Percentiles rank a stretch among this genome's conserved stretches.
phyloP scores from a whole-genome alignment of 2,888 invertebrate genomes.

The Hyalella azteca region DNA sequence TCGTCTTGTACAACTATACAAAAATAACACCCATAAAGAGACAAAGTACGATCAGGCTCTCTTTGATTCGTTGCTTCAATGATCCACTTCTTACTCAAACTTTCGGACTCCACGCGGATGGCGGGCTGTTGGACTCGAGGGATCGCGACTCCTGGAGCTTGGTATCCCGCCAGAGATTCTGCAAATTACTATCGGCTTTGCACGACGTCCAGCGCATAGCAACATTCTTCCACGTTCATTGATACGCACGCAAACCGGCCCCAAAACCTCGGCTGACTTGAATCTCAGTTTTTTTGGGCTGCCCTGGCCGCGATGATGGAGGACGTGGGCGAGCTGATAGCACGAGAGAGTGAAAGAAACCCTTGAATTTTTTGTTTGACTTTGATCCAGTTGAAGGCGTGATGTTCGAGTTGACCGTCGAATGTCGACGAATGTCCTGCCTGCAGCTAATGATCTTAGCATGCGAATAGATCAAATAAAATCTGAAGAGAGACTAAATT shows the following conservation, averaged over 20 bases:
- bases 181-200: background rate
- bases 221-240: slow-evolving; percentile 31
- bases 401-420: no score
- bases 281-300: background rate
- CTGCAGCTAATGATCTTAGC: no score
- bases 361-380: no score
- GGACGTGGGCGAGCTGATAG: background rate
- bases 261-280: background rate
- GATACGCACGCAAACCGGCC: slow-evolving; percentile 30
- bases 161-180: background rate
- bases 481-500: no score
- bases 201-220: slow-evolving; percentile 10
- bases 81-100: no score
- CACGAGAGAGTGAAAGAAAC: background rate
- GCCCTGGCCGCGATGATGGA: background rate
- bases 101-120: background rate
- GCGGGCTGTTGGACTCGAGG: background rate
- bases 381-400: no score
- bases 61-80: no score
- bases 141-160: background rate
- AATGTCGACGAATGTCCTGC: no score
- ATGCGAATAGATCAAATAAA: no score
- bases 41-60: no score
- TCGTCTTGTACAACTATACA: no score
- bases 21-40: no score